Percentiles rank a stretch among this genome's conserved stretches.
phyloP scores from a whole-genome alignment of 2,113 vertebrate species.

The Telmatochromis sp. region DNA sequence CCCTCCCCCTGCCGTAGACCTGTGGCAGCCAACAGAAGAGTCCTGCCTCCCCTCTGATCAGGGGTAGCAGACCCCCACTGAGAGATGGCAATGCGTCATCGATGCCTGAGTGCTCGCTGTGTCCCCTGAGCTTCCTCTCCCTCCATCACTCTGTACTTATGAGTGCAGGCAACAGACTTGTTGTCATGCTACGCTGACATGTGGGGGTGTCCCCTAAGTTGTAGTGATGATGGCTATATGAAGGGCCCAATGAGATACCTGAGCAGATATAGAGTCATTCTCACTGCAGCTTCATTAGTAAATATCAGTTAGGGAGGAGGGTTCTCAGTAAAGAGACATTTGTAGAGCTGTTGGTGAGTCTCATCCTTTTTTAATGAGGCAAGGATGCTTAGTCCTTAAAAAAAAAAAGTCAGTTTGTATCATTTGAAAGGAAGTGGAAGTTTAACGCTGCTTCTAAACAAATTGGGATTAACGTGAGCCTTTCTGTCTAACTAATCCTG shows the following conservation, averaged over 20 bases:
- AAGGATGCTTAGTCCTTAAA: background rate
- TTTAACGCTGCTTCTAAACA: background rate
- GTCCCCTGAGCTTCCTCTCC: background rate
- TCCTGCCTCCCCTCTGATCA: slow-evolving; percentile 17
- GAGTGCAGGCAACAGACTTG: background rate
- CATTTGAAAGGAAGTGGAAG: background rate
- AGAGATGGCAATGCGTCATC: slow-evolving; percentile 14
- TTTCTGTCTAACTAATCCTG: background rate
- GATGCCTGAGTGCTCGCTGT: background rate
- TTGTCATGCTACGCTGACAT: background rate
- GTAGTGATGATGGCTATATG: background rate
- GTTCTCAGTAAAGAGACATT: background rate
- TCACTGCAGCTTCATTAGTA: background rate
- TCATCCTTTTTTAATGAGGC: background rate
- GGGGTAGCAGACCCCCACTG: background rate
- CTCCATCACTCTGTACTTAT: slow-evolving; percentile 8
- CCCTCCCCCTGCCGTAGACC: background rate
- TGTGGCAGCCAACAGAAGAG: slow-evolving; percentile 25
- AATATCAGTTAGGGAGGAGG: background rate
- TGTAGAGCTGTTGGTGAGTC: background rate
- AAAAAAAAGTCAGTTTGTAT: background rate
- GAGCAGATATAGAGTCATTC: background rate
- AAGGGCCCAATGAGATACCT: background rate
- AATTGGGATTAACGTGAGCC: background rate
- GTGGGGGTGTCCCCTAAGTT: background rate